A percentile compares a stretch with the other conserved stretches of the same genome.
phyloP scores from a whole-genome alignment of 2,797 vertebrate species.

The Syngnathus acus region DNA sequence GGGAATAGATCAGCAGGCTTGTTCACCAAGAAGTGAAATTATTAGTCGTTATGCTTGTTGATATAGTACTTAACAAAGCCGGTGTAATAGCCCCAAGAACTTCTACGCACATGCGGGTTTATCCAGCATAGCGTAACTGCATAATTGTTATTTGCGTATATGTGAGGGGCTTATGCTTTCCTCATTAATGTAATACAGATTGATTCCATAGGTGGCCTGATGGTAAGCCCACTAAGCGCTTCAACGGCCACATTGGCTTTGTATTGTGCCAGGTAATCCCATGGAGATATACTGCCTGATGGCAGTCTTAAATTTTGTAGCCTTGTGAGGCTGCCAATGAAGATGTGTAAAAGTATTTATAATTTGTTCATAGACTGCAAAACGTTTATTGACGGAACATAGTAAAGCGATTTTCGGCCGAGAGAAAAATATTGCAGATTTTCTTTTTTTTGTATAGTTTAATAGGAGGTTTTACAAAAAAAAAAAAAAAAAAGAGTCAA shows the following conservation, averaged over 20 bases:
- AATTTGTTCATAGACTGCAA: not conserved
- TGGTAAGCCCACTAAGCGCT: not conserved
- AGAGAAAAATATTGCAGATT: too few relatives aligned
- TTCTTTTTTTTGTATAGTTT: too few relatives aligned
- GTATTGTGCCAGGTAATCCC: not conserved
- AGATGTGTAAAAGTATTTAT: not conserved
- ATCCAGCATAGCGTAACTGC: not conserved
- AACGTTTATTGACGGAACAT: too few relatives aligned
- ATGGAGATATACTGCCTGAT: not conserved
- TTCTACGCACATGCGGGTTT: not conserved
- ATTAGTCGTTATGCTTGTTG: not conserved
- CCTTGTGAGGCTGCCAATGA: not conserved
- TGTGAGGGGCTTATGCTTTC: not conserved
- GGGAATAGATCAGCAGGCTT: conserved; percentile 1
- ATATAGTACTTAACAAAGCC: not conserved
- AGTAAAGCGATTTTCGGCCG: too few relatives aligned
- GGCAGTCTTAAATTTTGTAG: not conserved
- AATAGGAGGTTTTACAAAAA: too few relatives aligned
- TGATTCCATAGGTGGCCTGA: not conserved
- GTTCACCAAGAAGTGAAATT: not conserved
- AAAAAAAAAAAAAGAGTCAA: too few relatives aligned
- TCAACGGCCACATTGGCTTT: not conserved
- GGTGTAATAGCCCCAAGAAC: not conserved
- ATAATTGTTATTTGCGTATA: not conserved
- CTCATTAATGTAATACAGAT: not conserved